Evolutionary conservation across 30 jellyfish, hydroid and myxozoan species (phyloP).

Genomic region (Aurelia sp.): DNA sequence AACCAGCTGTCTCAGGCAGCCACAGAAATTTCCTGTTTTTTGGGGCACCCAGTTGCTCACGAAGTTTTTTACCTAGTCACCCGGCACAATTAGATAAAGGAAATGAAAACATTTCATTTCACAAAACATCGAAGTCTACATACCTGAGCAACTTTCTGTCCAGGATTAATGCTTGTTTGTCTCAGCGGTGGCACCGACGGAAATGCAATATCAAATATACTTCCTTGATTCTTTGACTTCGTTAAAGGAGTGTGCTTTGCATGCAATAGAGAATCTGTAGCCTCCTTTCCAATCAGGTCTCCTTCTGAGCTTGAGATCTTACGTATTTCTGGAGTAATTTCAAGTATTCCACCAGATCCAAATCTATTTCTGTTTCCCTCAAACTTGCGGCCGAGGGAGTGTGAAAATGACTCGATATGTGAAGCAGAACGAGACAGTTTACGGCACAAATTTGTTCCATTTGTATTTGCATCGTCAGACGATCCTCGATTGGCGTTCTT

Average conservation of each 20-base stretch:
- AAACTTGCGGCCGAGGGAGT: slow-evolving; percentile 1
- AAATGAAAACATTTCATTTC: no score
- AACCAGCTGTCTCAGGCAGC: no score
- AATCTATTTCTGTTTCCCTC: slow-evolving; percentile 21
- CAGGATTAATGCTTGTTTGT: slow-evolving; percentile 71
- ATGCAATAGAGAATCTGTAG: no score
- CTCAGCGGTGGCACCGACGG: slow-evolving; percentile 66
- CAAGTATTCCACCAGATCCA: background rate
- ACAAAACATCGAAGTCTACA: background rate
- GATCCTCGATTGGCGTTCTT: no score
- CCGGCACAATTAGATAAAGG: no score
- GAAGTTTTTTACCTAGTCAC: no score
- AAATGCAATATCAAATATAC: slow-evolving; percentile 46
- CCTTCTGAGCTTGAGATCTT: slow-evolving; percentile 65
- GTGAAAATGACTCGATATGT: slow-evolving; percentile 11
- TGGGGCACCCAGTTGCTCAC: no score
- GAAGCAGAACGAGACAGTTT: slow-evolving; percentile 66
- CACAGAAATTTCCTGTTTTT: no score
- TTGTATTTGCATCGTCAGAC: background rate
- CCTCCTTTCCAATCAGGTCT: slow-evolving; percentile 17
- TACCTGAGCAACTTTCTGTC: slow-evolving; percentile 92
- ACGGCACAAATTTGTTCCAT: slow-evolving; percentile 42
- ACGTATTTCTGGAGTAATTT: slow-evolving; percentile 11
- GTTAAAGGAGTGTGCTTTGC: background rate
- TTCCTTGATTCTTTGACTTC: slow-evolving; percentile 11